Evolutionary conservation across 92 coral and sea anemone genomes (phyloP).

Genomic region (Porites divaricata): DNA sequence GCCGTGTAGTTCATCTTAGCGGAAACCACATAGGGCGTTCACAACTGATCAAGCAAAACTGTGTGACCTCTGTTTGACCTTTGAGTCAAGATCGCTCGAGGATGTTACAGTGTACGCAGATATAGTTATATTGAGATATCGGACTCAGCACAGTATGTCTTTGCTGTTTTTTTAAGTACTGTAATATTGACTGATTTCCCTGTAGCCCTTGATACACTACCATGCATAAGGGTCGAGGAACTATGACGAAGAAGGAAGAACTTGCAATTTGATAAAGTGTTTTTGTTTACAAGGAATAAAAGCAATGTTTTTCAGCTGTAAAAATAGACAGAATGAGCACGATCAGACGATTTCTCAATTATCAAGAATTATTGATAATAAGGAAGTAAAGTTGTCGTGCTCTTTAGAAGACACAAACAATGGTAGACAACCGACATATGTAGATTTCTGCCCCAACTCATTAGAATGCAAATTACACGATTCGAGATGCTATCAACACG

Average conservation of each 20-base stretch:
- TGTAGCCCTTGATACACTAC: not conserved
- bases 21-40: too few species aligned
- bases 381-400: not conserved
- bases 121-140: too few species aligned
- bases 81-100: not conserved
- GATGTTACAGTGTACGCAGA: not conserved
- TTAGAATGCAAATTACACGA: constrained; percentile 13
- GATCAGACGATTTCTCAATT: not conserved
- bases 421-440: constrained; percentile 8
- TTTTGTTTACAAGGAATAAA: not conserved
- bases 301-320: not conserved
- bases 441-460: constrained; percentile 13
- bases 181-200: not conserved
- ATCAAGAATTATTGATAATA: not conserved
- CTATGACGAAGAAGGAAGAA: not conserved
- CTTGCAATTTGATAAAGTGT: not conserved
- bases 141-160: not conserved
- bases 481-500: not conserved
- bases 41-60: not conserved
- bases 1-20: too few species aligned
- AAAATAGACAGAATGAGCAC: not conserved
- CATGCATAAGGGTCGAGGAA: not conserved
- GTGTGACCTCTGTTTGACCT: not conserved
- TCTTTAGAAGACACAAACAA: constrained; percentile 7
- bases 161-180: not conserved